phyloP scores from a whole-genome alignment of 2,113 vertebrate species.

The Tylochromis polylepis region DNA sequence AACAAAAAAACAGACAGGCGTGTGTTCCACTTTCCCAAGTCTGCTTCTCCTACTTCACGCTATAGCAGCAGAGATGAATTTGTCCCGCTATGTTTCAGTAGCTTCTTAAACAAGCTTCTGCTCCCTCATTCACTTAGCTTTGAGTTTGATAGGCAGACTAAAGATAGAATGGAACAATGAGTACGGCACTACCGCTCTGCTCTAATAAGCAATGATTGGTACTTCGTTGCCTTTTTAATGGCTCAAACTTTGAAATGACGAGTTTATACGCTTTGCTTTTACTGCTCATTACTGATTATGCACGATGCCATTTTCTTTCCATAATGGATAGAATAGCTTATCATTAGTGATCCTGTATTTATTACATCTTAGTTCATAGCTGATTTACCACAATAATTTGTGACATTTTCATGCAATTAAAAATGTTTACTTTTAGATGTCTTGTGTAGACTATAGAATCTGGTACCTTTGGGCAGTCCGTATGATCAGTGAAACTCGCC shows the following conservation, averaged over 20 bases:
- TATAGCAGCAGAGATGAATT: conserved; percentile 28
- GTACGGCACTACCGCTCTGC: not conserved
- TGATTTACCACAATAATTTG: not conserved
- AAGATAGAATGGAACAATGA: conserved; percentile 56
- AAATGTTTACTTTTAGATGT: not conserved
- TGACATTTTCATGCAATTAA: not conserved
- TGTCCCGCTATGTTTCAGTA: not conserved
- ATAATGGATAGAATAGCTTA: not conserved
- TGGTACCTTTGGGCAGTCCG: not conserved
- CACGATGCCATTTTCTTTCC: not conserved
- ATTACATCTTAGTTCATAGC: not conserved
- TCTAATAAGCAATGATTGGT: conserved; percentile 34
- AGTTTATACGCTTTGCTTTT: not conserved
- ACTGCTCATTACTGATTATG: not conserved
- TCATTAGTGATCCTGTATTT: not conserved
- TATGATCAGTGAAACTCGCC: not conserved
- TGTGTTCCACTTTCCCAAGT: not conserved
- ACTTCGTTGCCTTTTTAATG: conserved; percentile 6
- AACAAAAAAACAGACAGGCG: conserved; percentile 15
- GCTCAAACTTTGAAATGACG: not conserved
- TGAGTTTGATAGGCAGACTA: conserved; percentile 43
- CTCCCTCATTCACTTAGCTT: conserved; percentile 25
- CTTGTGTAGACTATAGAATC: not conserved
- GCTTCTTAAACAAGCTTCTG: conserved; percentile 19
- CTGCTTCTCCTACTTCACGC: not conserved